Conservation (phyloP, 2,797 vertebrate species). For the Fundulus diaphanus region DNA sequence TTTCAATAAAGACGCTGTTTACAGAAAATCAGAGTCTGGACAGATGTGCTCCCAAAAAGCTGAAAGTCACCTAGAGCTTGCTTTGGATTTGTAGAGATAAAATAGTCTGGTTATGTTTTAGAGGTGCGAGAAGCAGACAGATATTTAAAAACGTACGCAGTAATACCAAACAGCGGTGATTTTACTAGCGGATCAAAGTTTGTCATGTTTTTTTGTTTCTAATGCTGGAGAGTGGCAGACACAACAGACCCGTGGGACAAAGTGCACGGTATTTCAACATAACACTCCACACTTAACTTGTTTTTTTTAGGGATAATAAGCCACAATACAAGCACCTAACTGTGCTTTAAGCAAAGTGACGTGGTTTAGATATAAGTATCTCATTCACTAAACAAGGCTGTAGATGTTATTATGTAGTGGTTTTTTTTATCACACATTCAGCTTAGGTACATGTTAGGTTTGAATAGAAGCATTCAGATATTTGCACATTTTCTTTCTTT, state of each 20-base stretch:
- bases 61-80: not conserved
- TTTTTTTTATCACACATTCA: not conserved
- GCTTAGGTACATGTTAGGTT: not conserved
- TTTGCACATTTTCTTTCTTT: not conserved
- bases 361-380: not conserved
- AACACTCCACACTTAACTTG: not conserved
- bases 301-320: not conserved
- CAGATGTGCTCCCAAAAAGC: not conserved
- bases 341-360: not conserved
- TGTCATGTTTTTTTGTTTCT: not conserved
- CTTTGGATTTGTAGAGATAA: not conserved
- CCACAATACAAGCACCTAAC: not conserved
- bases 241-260: not conserved
- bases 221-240: not conserved
- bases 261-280: not conserved
- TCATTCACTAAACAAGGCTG: not conserved
- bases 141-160: not conserved
- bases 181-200: not conserved
- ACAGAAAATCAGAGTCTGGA: not conserved
- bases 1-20: not conserved
- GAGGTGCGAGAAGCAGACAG: not conserved
- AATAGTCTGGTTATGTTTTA: not conserved
- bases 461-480: not conserved
- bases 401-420: constrained; percentile 1
- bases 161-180: not conserved